These are phyloP conservation scores for Chaenogobius annularis DNA, from an alignment of 2,113 vertebrate genomes.

Conservation along the genomic window DNA sequence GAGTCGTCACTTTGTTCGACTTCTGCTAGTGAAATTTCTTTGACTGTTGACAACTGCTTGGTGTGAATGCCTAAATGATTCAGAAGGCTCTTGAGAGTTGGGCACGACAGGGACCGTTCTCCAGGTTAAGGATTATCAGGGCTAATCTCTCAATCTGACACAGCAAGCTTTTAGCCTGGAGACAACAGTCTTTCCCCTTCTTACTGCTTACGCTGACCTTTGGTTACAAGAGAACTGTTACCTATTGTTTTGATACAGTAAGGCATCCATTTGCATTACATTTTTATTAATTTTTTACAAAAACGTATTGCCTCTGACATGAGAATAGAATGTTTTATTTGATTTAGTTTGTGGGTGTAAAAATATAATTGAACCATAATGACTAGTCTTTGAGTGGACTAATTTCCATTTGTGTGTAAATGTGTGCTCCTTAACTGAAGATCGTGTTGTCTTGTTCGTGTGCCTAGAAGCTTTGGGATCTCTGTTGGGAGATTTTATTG, in stretches of 20 bases:
- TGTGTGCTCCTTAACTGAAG: constrained; percentile 18
- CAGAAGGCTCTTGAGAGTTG: constrained; percentile 24
- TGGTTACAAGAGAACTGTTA: background rate
- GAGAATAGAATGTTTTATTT: too few species aligned
- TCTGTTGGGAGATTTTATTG: constrained; percentile 13
- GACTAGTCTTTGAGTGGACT: constrained; percentile 31
- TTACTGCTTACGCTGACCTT: constrained; percentile 8
- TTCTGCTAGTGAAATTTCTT: constrained; percentile 20
- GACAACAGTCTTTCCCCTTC: constrained; percentile 21
- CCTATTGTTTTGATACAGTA: constrained; percentile 3
- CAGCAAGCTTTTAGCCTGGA: constrained; percentile 40
- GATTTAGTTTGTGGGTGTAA: background rate
- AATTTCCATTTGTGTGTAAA: constrained; percentile 40
- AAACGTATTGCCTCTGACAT: background rate
- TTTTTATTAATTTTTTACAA: background rate
- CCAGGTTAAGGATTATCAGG: constrained; percentile 56
- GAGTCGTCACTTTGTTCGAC: background rate
- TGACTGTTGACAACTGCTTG: constrained; percentile 6
- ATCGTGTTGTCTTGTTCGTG: constrained; percentile 32
- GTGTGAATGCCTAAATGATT: constrained; percentile 28
- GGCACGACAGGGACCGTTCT: constrained; percentile 45
- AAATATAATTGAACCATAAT: background rate
- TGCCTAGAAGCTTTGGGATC: constrained; percentile 25
- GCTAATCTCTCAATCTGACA: constrained; percentile 68
- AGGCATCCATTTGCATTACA: background rate